Conservation (phyloP, 2,113 vertebrate species). For the Rhea pennata region DNA sequence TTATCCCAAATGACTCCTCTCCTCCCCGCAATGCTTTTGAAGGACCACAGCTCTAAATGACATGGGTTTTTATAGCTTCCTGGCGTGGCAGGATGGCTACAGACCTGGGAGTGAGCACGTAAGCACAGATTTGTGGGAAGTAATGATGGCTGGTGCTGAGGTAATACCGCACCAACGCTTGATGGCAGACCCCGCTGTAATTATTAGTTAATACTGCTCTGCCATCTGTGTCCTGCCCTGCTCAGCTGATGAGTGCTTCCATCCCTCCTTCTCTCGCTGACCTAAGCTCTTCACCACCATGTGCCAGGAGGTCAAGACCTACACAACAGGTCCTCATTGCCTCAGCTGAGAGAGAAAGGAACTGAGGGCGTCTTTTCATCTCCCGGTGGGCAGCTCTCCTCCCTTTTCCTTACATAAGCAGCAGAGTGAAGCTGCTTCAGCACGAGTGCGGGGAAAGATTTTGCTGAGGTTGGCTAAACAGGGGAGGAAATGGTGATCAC, state of each 20-base stretch:
- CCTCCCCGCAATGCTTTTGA: neutral
- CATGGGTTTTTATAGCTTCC: neutral
- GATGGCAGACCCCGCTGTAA: fast-evolving
- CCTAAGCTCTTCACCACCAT: neutral
- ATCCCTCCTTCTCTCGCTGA: too few species aligned
- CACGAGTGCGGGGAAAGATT: neutral
- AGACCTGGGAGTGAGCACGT: neutral
- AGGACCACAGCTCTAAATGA: neutral
- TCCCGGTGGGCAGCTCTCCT: neutral
- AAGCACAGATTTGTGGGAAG: neutral
- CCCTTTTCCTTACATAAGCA: neutral
- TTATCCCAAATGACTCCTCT: neutral
- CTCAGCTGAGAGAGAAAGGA: neutral
- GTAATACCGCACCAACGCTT: neutral
- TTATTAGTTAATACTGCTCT: too few species aligned
- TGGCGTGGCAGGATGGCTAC: neutral
- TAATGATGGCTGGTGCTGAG: neutral
- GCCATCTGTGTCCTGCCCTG: too few species aligned
- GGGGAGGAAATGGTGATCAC: neutral
- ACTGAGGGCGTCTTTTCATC: neutral
- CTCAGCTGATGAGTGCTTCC: too few species aligned
- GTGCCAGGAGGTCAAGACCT: neutral
- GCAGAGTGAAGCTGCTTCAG: neutral
- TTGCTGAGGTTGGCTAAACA: neutral
- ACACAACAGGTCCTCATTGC: neutral